phyloP scores from a whole-genome alignment of 2,797 vertebrate genomes.

The Sebastes flavidus region DNA sequence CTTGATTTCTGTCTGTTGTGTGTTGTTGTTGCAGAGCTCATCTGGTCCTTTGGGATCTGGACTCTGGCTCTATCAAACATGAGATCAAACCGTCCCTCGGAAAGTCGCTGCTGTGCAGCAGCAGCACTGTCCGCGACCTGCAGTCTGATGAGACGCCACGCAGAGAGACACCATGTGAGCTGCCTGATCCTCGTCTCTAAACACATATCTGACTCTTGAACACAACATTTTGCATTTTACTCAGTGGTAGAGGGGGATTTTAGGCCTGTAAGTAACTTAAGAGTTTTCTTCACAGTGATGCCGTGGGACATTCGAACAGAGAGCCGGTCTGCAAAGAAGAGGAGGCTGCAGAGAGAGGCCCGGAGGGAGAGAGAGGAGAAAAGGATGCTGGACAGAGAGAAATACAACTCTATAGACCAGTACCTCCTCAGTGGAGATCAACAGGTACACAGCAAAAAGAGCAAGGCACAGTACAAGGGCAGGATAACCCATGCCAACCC shows the following conservation, averaged over 20 bases:
- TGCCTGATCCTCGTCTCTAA: neutral
- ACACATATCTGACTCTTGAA: neutral
- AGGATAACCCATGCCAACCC: neutral
- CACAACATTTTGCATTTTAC: neutral
- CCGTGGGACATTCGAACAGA: slow-evolving; percentile 62
- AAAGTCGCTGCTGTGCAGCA: slow-evolving; percentile 54
- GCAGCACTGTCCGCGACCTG: slow-evolving; percentile 30
- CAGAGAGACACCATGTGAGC: slow-evolving; percentile 12
- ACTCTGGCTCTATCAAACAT: slow-evolving; percentile 74
- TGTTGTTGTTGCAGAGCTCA: slow-evolving; percentile 74
- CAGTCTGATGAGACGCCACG: slow-evolving; percentile 11
- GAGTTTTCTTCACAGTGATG: slow-evolving; percentile 10
- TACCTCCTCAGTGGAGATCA: slow-evolving; percentile 78
- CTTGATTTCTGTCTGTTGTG: neutral
- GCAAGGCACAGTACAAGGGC: neutral
- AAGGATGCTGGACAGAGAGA: slow-evolving; percentile 62
- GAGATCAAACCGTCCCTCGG: slow-evolving; percentile 68
- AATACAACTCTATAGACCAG: slow-evolving; percentile 70
- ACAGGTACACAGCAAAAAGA: slow-evolving; percentile 56
- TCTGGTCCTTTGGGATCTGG: slow-evolving; percentile 81
- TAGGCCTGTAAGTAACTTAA: neutral
- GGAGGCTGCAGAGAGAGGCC: slow-evolving; percentile 53
- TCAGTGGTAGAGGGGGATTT: neutral
- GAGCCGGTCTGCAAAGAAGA: slow-evolving; percentile 66
- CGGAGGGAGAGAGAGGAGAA: slow-evolving; percentile 58